Conservation (phyloP, 1,140 invertebrate species). For the Vollenhovia emeryi region DNA sequence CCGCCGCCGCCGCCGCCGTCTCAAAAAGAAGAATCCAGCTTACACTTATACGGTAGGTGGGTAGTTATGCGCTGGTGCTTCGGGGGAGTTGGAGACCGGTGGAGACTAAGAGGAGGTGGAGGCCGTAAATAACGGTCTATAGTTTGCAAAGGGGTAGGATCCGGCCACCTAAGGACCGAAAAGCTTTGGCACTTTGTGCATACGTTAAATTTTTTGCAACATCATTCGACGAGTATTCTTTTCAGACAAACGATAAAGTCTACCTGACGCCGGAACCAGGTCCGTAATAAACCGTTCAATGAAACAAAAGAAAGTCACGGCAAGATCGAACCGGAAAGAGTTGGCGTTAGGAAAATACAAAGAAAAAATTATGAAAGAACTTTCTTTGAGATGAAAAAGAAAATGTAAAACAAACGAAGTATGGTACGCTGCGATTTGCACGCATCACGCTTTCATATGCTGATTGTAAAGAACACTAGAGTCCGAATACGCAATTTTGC, state of each 20-base stretch:
- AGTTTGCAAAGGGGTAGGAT: constrained; percentile 24
- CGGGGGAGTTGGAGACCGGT: constrained; percentile 16
- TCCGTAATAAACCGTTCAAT: too few species aligned
- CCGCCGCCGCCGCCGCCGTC: constrained; percentile 16
- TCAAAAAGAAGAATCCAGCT: constrained; percentile 70
- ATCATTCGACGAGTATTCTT: not conserved
- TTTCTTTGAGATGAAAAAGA: too few species aligned
- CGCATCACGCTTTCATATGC: not conserved
- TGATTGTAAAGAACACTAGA: not conserved
- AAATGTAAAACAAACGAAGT: too few species aligned
- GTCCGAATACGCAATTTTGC: not conserved
- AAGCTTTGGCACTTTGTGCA: not conserved
- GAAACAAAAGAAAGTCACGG: too few species aligned
- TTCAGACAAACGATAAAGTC: too few species aligned
- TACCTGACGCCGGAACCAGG: too few species aligned
- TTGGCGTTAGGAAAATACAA: too few species aligned
- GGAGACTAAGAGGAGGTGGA: constrained; percentile 61
- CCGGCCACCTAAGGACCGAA: constrained; percentile 37
- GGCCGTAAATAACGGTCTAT: constrained; percentile 77
- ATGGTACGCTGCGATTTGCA: not conserved
- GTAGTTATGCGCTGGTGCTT: constrained; percentile 51
- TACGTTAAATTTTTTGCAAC: constrained; percentile 19
- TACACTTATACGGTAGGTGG: constrained; percentile 67
- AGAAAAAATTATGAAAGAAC: not conserved
- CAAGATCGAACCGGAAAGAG: too few species aligned